Evolutionary conservation across 2,797 vertebrate species (phyloP), one percentile per base, ranked within the genome.

Genomic region (Sebastes hopkinsi): DNA sequence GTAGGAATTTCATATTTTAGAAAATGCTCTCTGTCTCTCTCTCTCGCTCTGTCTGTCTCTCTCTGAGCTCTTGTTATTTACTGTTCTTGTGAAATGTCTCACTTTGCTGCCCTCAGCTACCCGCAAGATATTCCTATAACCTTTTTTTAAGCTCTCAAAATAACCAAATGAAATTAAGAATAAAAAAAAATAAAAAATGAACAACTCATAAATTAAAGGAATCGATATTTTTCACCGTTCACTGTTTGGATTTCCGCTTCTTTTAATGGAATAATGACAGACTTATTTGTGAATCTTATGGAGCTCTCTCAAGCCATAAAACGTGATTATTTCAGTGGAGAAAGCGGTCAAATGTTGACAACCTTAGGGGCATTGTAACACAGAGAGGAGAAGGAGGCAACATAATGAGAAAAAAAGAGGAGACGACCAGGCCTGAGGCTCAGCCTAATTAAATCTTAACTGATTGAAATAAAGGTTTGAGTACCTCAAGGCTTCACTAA

Each of bases 371-470:
- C 96, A 95, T 95, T 94, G 94, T 94, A 95, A 93, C 96, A 93
- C 95, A 87, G 93, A 93, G 95, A 96, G 96, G 93, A 94, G 95
- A 96, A 94, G 96, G 36, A 38, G 36, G 95, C 94, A 96, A 95
- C 95, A 94, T 97, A 97, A 98, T 97, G 97, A 97, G 96, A 95
- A 95, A 95, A 95, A 94, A 96, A 96, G 68, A 96, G 68, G 95
- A 95, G 95, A 94, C 95, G 95, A 86, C 94, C 94, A 89, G 91
- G 96, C 96, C 92, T 89, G 84, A 91, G 94, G 96, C 96, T 96
- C 92, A 38, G 95, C 92, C 96, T 97, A 97, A 98, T 98, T 98
- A 97, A 97, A 97, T 96, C 96, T 97, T 95, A 95, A 95, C 94
- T 97, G 97, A 97, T 97, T 97, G 96, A 96, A 97, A 95, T 97